phyloP scores from a whole-genome alignment of 2,113 vertebrate species.

The Thalassarche chlororhynchos region DNA sequence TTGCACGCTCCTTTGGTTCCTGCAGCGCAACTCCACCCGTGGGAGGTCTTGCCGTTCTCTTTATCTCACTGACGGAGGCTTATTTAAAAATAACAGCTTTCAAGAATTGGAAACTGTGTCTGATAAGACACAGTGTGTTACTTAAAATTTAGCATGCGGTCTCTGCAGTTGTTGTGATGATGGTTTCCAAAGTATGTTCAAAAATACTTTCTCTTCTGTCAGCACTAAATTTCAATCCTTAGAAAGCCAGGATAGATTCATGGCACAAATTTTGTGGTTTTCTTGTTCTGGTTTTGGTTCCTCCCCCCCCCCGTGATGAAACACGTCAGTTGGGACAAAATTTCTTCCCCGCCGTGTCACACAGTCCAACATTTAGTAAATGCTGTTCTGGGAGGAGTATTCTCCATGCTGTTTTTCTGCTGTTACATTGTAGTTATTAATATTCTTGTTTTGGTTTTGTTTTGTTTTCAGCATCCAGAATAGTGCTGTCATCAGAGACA shows the following conservation, averaged over 20 bases:
- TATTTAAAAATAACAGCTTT: background rate
- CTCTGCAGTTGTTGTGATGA: background rate
- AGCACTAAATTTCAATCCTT: background rate
- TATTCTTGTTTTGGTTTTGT: background rate
- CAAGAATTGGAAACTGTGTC: accelerated
- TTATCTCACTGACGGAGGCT: background rate
- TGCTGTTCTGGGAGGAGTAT: background rate
- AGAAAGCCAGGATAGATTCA: background rate
- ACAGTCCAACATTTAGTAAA: background rate
- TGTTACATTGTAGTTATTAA: background rate
- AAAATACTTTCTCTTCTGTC: background rate
- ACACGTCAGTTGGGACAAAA: background rate
- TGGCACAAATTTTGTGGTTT: background rate
- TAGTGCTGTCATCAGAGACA: background rate
- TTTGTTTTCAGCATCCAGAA: background rate
- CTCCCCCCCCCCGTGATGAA: background rate
- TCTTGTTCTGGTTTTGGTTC: too few relatives aligned
- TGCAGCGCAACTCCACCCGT: background rate
- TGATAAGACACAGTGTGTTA: background rate
- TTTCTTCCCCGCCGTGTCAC: accelerated
- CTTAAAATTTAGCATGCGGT: accelerated
- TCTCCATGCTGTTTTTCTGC: background rate
- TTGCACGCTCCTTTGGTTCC: accelerated
- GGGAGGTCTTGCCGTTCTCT: background rate
- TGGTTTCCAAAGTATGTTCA: background rate